Conservation (phyloP, 2,888 invertebrate species). For the Geotrupes spiniger region DNA sequence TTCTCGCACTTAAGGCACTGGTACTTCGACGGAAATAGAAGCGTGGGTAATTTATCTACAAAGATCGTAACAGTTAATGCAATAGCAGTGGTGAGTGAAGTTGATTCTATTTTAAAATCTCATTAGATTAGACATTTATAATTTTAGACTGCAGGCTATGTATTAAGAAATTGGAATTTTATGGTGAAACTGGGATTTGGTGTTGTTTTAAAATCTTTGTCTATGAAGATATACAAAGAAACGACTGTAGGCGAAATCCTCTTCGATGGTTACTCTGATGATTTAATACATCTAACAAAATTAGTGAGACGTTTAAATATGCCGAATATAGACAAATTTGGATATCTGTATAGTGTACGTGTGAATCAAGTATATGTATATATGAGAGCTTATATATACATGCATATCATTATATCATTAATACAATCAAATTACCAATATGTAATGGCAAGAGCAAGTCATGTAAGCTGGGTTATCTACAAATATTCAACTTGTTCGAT, state of each 20-base stretch:
- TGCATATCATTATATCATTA: no score
- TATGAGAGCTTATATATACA: no score
- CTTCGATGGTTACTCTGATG: constrained; percentile 78
- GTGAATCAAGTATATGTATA: no score
- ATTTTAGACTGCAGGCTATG: no score
- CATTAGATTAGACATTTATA: no score
- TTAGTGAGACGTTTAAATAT: constrained; percentile 5
- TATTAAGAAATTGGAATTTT: constrained; percentile 54
- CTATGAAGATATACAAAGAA: constrained; percentile 58
- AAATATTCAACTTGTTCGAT: no score
- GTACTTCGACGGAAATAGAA: constrained; percentile 64
- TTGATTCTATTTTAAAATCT: no score
- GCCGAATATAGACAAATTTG: constrained; percentile 72
- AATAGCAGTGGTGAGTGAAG: constrained; percentile 70
- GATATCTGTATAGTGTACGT: constrained; percentile 75
- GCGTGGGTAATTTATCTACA: constrained; percentile 68
- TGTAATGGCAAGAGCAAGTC: no score
- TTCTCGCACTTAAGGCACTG: constrained; percentile 67
- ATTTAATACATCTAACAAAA: constrained; percentile 64
- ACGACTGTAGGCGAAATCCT: constrained; percentile 68
- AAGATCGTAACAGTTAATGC: constrained; percentile 72
- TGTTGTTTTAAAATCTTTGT: constrained; percentile 56
- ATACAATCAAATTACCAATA: no score
- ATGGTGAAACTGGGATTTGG: constrained; percentile 61
- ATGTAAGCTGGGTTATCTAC: no score